Evolutionary conservation across 1,140 invertebrate species (phyloP).

Genomic region (Cydia fagiglandana): DNA sequence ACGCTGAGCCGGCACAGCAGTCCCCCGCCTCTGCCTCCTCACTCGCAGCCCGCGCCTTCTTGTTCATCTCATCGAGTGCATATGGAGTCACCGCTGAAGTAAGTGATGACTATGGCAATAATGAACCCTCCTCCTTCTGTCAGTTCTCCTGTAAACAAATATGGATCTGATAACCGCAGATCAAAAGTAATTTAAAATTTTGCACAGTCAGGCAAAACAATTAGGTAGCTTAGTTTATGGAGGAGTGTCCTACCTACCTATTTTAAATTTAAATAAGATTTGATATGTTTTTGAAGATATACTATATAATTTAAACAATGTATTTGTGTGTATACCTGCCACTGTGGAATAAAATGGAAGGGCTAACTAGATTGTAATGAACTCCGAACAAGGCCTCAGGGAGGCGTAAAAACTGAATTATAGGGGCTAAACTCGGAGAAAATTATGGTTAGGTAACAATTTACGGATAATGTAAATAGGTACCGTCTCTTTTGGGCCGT

Average conservation of each 20-base stretch:
- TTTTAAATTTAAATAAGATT: too few relatives aligned
- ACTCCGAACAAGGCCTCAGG: slow-evolving; percentile 18
- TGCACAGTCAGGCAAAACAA: too few relatives aligned
- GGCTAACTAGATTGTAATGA: slow-evolving; percentile 26
- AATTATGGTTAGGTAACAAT: background rate
- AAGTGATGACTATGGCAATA: slow-evolving; percentile 2
- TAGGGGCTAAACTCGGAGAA: background rate
- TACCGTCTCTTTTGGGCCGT: background rate
- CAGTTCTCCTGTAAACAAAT: background rate
- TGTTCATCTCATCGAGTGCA: slow-evolving; percentile 76
- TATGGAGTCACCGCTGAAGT: slow-evolving; percentile 75
- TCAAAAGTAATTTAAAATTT: too few relatives aligned
- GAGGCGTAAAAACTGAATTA: slow-evolving; percentile 24
- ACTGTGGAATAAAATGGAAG: background rate
- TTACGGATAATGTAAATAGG: background rate
- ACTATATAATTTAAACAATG: too few relatives aligned
- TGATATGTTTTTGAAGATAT: too few relatives aligned
- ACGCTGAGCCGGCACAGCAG: slow-evolving; percentile 79
- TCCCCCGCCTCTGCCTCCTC: slow-evolving; percentile 69
- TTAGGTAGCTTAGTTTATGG: too few relatives aligned
- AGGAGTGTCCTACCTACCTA: too few relatives aligned
- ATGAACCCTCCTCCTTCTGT: background rate
- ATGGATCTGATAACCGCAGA: too few relatives aligned
- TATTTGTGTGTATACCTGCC: too few relatives aligned
- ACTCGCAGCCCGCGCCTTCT: slow-evolving; percentile 71